Percentiles rank a stretch among this genome's conserved stretches.
These are phyloP conservation scores for Fulica atra DNA, from an alignment of 2,113 vertebrate species.

Conservation along the genomic window DNA sequence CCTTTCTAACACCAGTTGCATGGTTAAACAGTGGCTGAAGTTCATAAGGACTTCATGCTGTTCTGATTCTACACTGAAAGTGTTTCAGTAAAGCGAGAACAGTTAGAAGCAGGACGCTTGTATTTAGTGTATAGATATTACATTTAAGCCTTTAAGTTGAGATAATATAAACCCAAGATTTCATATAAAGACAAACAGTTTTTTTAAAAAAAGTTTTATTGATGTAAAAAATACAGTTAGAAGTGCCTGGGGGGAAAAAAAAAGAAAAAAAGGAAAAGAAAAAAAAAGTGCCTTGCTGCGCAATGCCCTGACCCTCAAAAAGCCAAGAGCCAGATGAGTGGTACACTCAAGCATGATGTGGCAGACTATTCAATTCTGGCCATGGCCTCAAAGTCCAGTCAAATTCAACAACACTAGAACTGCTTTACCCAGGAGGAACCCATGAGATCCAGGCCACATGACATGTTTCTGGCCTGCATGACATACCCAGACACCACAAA, in stretches of 20 bases:
- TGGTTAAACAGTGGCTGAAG: neutral
- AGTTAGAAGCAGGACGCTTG: neutral
- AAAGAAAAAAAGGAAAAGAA: neutral
- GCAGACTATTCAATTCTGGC: neutral
- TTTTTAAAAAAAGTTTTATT: neutral
- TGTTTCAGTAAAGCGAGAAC: neutral
- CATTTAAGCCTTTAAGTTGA: neutral
- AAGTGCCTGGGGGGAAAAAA: neutral
- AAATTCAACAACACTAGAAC: neutral
- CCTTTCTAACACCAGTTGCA: neutral
- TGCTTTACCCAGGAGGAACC: neutral
- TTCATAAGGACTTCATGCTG: neutral
- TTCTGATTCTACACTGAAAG: neutral
- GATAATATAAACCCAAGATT: neutral
- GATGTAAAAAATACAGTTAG: neutral
- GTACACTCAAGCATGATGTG: neutral
- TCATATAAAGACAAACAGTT: neutral
- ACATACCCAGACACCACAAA: neutral
- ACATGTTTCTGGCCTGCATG: neutral
- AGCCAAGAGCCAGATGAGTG: neutral
- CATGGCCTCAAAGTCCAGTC: neutral
- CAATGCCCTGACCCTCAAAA: neutral
- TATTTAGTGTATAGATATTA: neutral
- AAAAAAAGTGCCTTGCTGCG: neutral
- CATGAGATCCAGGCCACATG: fast-evolving